Conservation (phyloP, 1,140 invertebrate genomes). For the Latrodectus geometricus region DNA sequence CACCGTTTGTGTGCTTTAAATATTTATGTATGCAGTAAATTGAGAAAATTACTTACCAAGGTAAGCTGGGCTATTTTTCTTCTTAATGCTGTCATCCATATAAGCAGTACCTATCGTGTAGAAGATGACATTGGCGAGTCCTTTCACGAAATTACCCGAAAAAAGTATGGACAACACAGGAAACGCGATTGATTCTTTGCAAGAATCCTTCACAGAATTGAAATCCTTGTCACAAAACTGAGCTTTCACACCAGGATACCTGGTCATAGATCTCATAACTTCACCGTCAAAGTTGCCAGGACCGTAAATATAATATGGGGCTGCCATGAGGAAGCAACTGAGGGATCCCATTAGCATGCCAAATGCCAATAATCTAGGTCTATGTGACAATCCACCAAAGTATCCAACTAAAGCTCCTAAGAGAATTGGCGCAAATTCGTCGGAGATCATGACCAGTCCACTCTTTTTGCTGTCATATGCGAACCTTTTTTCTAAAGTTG, state of each 20-base stretch:
- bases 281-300: conserved; percentile 63
- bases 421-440: conserved; percentile 62
- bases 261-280: neutral
- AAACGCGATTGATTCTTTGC: neutral
- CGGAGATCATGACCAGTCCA: conserved; percentile 70
- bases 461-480: conserved; percentile 82
- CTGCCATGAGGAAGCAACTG: conserved; percentile 76
- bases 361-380: conserved; percentile 78
- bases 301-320: conserved; percentile 79
- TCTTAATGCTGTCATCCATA: conserved; percentile 92
- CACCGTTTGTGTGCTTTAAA: too few relatives aligned
- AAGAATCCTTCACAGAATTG: conserved; percentile 12
- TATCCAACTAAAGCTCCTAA: conserved; percentile 73
- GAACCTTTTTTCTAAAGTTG: conserved; percentile 84
- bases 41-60: conserved; percentile 76
- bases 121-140: conserved; percentile 82
- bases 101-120: conserved; percentile 93
- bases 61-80: conserved; percentile 89
- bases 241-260: conserved; percentile 1
- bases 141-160: conserved; percentile 53
- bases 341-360: conserved; percentile 78
- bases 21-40: too few relatives aligned
- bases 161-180: conserved; percentile 38
- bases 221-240: conserved; percentile 48
- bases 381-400: conserved; percentile 77